Evolutionary conservation across 2,888 invertebrate species (phyloP).

Genomic region (Sipha maydis): DNA sequence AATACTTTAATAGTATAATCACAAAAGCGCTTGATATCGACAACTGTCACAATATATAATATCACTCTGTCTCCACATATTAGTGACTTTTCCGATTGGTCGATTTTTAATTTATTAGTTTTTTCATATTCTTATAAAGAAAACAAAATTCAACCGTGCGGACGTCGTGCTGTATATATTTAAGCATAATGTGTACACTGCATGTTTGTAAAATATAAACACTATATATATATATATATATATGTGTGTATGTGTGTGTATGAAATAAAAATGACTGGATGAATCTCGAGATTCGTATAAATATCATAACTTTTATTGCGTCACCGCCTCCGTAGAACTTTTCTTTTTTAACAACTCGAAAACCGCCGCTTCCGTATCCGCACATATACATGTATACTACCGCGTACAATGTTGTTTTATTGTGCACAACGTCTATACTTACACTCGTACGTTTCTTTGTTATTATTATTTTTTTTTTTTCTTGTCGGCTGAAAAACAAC

Average conservation of each 20-base stretch:
- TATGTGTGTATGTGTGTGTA: neutral
- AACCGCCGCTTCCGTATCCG: neutral
- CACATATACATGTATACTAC: too few relatives aligned
- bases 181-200: neutral
- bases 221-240: neutral
- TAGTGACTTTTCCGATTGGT: slow-evolving; percentile 40
- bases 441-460: neutral
- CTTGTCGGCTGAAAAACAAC: neutral
- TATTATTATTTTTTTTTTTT: neutral
- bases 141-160: neutral
- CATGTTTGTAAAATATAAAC: neutral
- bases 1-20: too few relatives aligned
- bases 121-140: neutral
- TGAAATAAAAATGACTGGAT: neutral
- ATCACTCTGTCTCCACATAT: neutral
- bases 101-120: slow-evolving; percentile 16
- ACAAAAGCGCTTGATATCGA: too few relatives aligned
- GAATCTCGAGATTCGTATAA: neutral
- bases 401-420: neutral
- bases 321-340: slow-evolving; percentile 16
- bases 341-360: slow-evolving; percentile 10
- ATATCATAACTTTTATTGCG: slow-evolving; percentile 43
- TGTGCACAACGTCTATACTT: neutral
- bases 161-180: neutral
- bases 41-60: too few relatives aligned